phyloP scores from a whole-genome alignment of 2,888 invertebrate genomes.

The Meandrusa payeni region DNA sequence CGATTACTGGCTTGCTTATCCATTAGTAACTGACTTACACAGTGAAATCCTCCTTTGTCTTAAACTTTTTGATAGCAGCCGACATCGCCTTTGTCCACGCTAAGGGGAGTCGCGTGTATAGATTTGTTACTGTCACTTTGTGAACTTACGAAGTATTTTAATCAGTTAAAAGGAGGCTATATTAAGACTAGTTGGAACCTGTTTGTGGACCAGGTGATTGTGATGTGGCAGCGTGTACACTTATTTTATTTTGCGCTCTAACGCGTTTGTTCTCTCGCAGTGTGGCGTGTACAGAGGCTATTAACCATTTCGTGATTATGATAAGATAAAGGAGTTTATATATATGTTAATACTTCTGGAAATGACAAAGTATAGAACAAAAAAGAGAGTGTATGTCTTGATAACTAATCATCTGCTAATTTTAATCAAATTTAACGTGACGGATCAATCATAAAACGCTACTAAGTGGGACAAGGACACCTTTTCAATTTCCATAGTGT shows the following conservation, averaged over 20 bases:
- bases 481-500: too few species aligned
- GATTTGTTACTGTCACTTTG: constrained; percentile 28
- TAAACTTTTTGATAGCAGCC: constrained; percentile 28
- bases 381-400: too few species aligned
- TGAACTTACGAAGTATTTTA: constrained; percentile 20
- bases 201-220: constrained; percentile 23
- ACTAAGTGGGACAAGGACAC: too few species aligned
- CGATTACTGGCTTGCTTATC: constrained; percentile 39
- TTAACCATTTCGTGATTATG: constrained; percentile 16
- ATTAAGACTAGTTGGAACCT: constrained; percentile 22
- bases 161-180: constrained; percentile 21
- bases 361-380: too few species aligned
- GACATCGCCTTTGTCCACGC: constrained; percentile 32
- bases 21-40: constrained; percentile 65
- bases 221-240: constrained; percentile 15
- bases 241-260: constrained; percentile 15
- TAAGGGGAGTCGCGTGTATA: constrained; percentile 48
- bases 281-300: constrained; percentile 18
- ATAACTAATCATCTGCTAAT: too few species aligned
- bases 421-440: too few species aligned
- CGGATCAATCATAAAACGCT: too few species aligned
- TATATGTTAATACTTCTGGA: too few species aligned
- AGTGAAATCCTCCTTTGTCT: constrained; percentile 56
- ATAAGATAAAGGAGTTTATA: too few species aligned
- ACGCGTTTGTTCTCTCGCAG: constrained; percentile 13